Conservation (phyloP, 2,113 vertebrate genomes). For the Trinectes maculatus region DNA sequence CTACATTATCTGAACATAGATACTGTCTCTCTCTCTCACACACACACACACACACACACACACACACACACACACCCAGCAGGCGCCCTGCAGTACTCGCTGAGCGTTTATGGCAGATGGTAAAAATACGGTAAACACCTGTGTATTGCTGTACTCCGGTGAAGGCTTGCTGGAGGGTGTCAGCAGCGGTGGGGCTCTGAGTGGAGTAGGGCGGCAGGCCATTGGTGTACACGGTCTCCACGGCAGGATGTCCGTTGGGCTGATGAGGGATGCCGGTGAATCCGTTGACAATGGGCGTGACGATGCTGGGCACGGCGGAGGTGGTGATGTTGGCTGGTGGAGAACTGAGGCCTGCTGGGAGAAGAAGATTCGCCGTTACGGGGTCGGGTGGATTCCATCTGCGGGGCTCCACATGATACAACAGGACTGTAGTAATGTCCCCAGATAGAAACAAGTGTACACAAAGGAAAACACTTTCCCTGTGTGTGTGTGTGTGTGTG, state of each 20-base stretch:
- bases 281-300: constrained; percentile 92
- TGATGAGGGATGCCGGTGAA: constrained; percentile 94
- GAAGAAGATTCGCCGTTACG: constrained; percentile 11
- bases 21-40: no score
- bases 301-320: constrained; percentile 89
- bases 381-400: constrained; percentile 6
- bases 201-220: constrained; percentile 95
- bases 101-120: constrained; percentile 21
- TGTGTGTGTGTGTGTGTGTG: no score
- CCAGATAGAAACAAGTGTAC: constrained; percentile 8
- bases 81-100: constrained; percentile 3
- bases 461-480: constrained; percentile 13
- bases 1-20: constrained; percentile 29
- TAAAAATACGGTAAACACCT: constrained; percentile 79
- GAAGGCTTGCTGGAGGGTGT: constrained; percentile 96
- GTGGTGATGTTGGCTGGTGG: constrained; percentile 92
- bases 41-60: no score
- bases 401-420: neutral
- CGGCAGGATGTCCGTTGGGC: constrained; percentile 90
- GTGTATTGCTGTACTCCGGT: constrained; percentile 98
- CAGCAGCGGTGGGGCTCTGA: constrained; percentile 94
- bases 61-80: no score
- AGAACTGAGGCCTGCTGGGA: constrained; percentile 89
- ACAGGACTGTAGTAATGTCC: constrained; percentile 12
- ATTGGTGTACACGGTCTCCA: constrained; percentile 95